Evolutionary conservation across 2,797 vertebrate genomes (phyloP).

Genomic region (Sebastolobus altivelis): DNA sequence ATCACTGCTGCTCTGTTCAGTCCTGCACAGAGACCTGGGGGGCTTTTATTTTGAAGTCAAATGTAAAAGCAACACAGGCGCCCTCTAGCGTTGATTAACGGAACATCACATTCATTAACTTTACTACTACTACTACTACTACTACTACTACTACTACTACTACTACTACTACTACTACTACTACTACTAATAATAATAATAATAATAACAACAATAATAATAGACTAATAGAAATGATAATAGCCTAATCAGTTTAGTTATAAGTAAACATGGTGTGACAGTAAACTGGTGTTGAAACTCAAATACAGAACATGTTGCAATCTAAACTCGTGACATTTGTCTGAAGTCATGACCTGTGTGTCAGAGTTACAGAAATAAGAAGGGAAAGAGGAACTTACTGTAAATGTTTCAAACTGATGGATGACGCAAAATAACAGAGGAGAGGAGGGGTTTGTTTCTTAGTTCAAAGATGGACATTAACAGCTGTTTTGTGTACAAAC

Average conservation of each 20-base stretch:
- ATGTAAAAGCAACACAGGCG: not conserved
- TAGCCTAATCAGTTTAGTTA: too few species aligned
- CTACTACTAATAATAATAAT: not conserved
- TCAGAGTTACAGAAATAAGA: too few species aligned
- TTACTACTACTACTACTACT: not conserved
- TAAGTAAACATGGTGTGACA: not conserved
- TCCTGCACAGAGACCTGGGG: not conserved
- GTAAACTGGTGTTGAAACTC: not conserved
- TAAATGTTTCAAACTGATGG: too few species aligned
- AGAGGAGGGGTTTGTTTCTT: too few species aligned
- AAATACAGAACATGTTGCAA: not conserved
- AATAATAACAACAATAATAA: not conserved
- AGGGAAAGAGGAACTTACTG: too few species aligned
- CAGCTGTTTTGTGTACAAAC: too few species aligned
- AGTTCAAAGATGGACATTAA: too few species aligned
- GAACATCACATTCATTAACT: not conserved
- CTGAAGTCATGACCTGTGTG: too few species aligned
- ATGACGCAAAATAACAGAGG: too few species aligned
- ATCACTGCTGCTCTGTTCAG: slow-evolving; percentile 14
- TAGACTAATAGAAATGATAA: too few species aligned
- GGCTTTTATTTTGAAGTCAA: slow-evolving; percentile 48
- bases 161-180: not conserved
- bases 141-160: not conserved
- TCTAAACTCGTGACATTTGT: too few species aligned
- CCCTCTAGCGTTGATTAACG: slow-evolving; percentile 40